phyloP scores from a whole-genome alignment of 2,888 invertebrate species.

The Pristionchus maxplancki region DNA sequence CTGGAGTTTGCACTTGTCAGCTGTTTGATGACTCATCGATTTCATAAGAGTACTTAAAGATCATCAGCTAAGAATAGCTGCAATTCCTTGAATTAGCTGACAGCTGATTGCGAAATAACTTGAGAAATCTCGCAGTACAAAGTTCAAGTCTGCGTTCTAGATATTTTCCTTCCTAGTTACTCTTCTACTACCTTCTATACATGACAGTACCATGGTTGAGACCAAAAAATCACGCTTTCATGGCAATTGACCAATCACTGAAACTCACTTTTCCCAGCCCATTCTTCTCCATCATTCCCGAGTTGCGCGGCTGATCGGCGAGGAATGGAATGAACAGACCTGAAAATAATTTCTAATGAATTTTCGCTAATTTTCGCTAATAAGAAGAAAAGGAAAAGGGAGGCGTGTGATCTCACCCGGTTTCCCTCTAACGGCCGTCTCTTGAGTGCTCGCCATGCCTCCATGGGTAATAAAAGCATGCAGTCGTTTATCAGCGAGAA shows the following conservation, averaged over 20 bases:
- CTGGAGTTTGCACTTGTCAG: neutral
- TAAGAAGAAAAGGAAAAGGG: too few species aligned
- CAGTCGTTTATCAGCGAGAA: neutral
- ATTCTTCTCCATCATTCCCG: slow-evolving; percentile 37
- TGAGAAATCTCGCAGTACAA: neutral
- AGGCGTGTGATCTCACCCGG: neutral
- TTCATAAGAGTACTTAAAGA: neutral
- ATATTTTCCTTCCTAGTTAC: neutral
- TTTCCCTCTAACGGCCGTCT: neutral
- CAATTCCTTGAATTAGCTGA: neutral
- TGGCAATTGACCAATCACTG: too few species aligned
- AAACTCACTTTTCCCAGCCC: slow-evolving; percentile 8
- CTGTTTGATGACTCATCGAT: neutral
- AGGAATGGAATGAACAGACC: slow-evolving; percentile 20
- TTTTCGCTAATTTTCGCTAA: too few species aligned
- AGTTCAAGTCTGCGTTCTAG: neutral
- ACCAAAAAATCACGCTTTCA: too few species aligned
- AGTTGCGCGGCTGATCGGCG: slow-evolving; percentile 14
- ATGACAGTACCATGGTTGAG: too few species aligned
- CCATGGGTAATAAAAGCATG: slow-evolving; percentile 10
- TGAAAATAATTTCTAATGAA: neutral
- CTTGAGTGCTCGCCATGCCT: slow-evolving; percentile 38
- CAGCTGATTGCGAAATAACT: neutral
- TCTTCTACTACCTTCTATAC: neutral
- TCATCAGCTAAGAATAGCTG: neutral